Evolutionary conservation across 2,113 vertebrate species (phyloP).

Genomic region (Garra rufa): DNA sequence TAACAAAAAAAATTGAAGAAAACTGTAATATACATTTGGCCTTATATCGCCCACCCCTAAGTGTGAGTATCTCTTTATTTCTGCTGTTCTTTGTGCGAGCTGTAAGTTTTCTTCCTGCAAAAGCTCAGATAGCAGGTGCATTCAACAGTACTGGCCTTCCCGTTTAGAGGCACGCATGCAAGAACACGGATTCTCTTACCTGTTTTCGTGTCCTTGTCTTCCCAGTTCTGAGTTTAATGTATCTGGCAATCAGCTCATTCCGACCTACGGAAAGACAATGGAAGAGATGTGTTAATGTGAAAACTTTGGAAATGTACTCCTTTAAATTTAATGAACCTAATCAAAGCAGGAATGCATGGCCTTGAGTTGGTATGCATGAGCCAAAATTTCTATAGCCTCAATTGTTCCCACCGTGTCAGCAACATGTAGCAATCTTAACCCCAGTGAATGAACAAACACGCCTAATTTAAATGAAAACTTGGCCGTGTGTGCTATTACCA

Average conservation of each 20-base stretch:
- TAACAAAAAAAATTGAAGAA: not conserved
- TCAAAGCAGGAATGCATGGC: not conserved
- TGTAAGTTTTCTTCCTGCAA: constrained; percentile 17
- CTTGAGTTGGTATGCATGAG: constrained; percentile 12
- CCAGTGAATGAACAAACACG: constrained; percentile 59
- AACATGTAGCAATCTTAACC: constrained; percentile 33
- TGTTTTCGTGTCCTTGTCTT: constrained; percentile 99
- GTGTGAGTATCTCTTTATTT: constrained; percentile 7
- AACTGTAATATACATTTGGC: not conserved
- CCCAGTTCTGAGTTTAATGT: constrained; percentile 98
- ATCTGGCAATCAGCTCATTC: constrained; percentile 99
- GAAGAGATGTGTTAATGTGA: constrained; percentile 11
- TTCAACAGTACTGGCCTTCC: constrained; percentile 70
- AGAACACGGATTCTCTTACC: constrained; percentile 80
- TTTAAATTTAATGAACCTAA: constrained; percentile 15
- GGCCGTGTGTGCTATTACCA: constrained; percentile 66
- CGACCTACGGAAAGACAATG: constrained; percentile 80
- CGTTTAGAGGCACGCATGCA: constrained; percentile 71
- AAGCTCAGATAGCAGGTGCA: constrained; percentile 78
- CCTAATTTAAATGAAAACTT: constrained; percentile 62
- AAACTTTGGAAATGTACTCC: not conserved
- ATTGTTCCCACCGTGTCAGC: not conserved
- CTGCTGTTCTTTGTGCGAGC: not conserved
- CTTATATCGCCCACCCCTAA: not conserved
- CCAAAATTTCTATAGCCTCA: constrained; percentile 7